phyloP scores from a whole-genome alignment of 2,797 vertebrate genomes.

The Mormyrops boulengeri region DNA sequence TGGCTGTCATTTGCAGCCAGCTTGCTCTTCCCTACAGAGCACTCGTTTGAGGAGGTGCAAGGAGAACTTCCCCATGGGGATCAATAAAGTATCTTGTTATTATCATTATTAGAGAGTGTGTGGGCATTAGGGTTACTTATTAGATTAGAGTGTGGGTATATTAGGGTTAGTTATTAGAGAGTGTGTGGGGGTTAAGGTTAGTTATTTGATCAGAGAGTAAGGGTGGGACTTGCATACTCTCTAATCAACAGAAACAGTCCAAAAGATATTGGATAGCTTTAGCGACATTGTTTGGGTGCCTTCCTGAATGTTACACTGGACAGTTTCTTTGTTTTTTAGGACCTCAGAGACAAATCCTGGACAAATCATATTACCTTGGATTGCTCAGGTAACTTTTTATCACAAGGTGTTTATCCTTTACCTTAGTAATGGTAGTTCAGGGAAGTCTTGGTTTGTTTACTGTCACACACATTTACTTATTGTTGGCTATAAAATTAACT shows the following conservation, averaged over 20 bases:
- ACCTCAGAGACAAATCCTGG: constrained; percentile 94
- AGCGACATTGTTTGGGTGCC: background rate
- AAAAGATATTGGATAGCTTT: background rate
- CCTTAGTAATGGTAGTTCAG: background rate
- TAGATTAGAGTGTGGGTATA: background rate
- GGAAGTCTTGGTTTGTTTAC: background rate
- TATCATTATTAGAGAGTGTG: background rate
- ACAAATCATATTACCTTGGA: constrained; percentile 94
- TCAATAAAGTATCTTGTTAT: background rate
- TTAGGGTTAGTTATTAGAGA: background rate
- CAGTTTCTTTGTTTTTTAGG: constrained; percentile 55
- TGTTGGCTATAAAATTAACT: background rate
- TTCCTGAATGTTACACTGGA: background rate
- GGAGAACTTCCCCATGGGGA: background rate
- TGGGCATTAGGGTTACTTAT: background rate
- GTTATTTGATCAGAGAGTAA: background rate
- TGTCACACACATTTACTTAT: background rate
- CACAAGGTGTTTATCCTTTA: background rate
- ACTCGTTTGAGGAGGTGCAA: background rate
- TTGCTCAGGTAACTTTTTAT: constrained; percentile 73
- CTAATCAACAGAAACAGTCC: background rate
- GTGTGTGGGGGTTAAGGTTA: background rate
- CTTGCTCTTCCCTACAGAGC: background rate
- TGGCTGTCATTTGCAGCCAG: background rate
- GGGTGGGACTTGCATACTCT: background rate